Evolutionary conservation across 2,888 invertebrate species (phyloP).

Genomic region (Apoda limacodes): DNA sequence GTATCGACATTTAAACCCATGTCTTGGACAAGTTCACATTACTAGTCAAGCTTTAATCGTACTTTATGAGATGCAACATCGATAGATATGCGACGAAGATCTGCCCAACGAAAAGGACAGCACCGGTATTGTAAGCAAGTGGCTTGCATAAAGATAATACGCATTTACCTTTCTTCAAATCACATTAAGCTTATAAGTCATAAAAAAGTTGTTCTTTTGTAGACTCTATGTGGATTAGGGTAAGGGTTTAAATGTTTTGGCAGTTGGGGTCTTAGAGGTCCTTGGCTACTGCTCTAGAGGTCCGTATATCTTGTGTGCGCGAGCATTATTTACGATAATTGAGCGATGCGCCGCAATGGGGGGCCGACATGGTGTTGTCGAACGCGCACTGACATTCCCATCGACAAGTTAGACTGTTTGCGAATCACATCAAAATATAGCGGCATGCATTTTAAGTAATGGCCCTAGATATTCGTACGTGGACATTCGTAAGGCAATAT

Average conservation of each 20-base stretch:
- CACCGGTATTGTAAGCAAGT: slow-evolving; percentile 64
- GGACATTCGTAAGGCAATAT: slow-evolving; percentile 60
- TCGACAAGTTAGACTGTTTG: slow-evolving; percentile 67
- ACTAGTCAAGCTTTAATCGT: slow-evolving; percentile 35
- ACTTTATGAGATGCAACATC: slow-evolving; percentile 51
- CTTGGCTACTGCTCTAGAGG: slow-evolving; percentile 55
- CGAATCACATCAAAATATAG: slow-evolving; percentile 68
- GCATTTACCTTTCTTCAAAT: slow-evolving; percentile 51
- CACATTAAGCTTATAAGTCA: slow-evolving; percentile 34
- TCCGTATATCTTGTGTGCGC: slow-evolving; percentile 67
- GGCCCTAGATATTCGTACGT: slow-evolving; percentile 66
- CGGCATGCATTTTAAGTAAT: slow-evolving; percentile 69
- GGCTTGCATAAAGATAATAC: slow-evolving; percentile 69
- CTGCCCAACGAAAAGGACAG: slow-evolving; percentile 51
- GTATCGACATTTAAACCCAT: too few species aligned
- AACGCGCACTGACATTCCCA: slow-evolving; percentile 64
- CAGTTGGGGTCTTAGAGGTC: slow-evolving; percentile 34
- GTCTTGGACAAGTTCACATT: slow-evolving; percentile 31
- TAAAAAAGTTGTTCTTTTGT: slow-evolving; percentile 7
- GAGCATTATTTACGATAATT: slow-evolving; percentile 71
- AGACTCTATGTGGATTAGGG: slow-evolving; percentile 28
- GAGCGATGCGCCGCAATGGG: slow-evolving; percentile 69
- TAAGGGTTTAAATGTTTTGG: slow-evolving; percentile 30
- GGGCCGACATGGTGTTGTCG: slow-evolving; percentile 68
- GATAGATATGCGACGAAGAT: slow-evolving; percentile 58